Evolutionary conservation across 2,113 vertebrate species (phyloP).

Genomic region (Delphinapterus leucas): DNA sequence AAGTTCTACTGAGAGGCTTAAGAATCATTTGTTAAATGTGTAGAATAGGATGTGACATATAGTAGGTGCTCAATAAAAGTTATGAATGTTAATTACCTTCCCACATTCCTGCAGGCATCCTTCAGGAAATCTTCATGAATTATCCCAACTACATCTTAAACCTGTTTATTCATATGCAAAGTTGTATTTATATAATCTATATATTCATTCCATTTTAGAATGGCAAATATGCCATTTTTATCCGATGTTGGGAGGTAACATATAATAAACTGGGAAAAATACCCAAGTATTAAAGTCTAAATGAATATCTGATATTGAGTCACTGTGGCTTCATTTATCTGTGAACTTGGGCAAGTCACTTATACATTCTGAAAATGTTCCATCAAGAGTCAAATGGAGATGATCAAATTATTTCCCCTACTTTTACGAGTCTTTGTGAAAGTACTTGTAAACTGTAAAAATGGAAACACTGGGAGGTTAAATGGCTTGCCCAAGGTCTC

Average conservation of each 20-base stretch:
- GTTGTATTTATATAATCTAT: background rate
- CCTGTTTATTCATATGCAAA: background rate
- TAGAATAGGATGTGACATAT: background rate
- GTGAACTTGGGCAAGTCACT: background rate
- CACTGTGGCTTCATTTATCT: background rate
- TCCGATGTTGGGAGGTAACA: background rate
- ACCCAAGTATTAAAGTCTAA: background rate
- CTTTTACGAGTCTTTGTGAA: background rate
- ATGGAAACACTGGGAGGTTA: background rate
- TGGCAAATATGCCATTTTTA: background rate
- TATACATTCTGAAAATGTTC: background rate
- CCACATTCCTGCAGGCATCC: background rate
- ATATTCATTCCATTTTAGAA: constrained; percentile 7
- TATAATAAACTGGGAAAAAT: background rate
- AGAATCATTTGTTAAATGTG: background rate
- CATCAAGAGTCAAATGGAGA: background rate
- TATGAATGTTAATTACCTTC: background rate
- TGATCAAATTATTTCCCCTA: background rate
- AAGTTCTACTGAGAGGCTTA: background rate
- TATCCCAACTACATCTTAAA: background rate
- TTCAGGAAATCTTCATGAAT: background rate
- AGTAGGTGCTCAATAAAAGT: background rate
- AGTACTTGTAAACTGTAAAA: background rate
- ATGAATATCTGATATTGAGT: background rate
- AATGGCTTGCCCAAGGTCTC: background rate